Conservation (phyloP, 2,797 vertebrate species). For the Dipus sagitta region DNA sequence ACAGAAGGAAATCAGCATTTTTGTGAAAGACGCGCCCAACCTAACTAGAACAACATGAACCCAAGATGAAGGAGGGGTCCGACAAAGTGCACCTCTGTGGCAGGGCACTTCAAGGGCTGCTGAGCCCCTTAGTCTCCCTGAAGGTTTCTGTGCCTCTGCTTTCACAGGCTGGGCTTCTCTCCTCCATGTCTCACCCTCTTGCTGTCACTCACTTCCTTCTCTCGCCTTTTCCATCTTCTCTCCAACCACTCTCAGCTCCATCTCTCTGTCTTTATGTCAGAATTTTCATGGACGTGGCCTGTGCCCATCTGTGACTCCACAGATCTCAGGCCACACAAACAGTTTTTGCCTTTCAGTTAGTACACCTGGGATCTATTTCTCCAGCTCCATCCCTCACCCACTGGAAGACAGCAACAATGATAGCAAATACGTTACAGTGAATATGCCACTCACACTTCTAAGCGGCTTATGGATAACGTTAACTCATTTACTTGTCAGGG, state of each 20-base stretch:
- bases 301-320: neutral
- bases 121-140: neutral
- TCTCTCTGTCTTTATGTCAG: neutral
- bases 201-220: neutral
- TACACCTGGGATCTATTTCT: conserved; percentile 16
- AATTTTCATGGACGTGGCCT: neutral
- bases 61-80: neutral
- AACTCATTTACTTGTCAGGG: conserved; percentile 38
- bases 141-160: neutral
- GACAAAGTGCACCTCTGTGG: neutral
- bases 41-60: neutral
- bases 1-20: neutral
- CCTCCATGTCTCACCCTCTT: neutral
- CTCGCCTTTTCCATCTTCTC: neutral
- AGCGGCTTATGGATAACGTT: neutral
- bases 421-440: neutral
- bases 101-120: rapidly evolving
- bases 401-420: neutral
- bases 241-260: neutral
- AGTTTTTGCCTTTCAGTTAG: conserved; percentile 11
- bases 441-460: neutral
- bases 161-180: neutral
- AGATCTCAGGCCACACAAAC: neutral
- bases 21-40: neutral
- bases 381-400: neutral